Evolutionary conservation across 2,888 invertebrate species (phyloP).

Genomic region (Malthinus flaveolus): DNA sequence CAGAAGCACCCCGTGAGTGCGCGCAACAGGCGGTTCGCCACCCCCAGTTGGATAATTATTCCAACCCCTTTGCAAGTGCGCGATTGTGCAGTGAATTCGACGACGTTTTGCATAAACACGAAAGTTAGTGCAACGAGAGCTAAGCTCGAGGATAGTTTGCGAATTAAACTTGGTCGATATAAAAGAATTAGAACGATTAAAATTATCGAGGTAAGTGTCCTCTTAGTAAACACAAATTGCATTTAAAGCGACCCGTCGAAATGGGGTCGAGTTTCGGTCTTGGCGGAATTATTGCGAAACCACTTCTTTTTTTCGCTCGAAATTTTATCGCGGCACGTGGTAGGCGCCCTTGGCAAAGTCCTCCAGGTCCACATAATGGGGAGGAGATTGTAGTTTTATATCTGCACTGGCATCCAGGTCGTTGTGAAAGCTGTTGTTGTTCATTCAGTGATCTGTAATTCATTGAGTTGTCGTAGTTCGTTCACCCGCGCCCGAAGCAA

Average conservation of each 20-base stretch:
- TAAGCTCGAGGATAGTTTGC: slow-evolving; percentile 19
- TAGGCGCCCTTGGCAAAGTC: slow-evolving; percentile 34
- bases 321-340: slow-evolving; percentile 23
- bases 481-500: slow-evolving; percentile 44
- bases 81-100: slow-evolving; percentile 26
- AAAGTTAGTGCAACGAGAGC: slow-evolving; percentile 11
- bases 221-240: slow-evolving; percentile 28
- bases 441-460: slow-evolving; percentile 40
- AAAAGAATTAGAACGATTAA: slow-evolving; percentile 24
- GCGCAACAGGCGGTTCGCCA: slow-evolving; percentile 28
- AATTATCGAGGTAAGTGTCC: slow-evolving; percentile 44
- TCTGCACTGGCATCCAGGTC: slow-evolving; percentile 47
- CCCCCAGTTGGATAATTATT: slow-evolving; percentile 28
- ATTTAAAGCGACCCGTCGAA: slow-evolving; percentile 11
- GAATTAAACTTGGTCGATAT: not conserved
- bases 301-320: slow-evolving; percentile 1
- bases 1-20: slow-evolving; percentile 32
- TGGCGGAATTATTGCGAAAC: not conserved
- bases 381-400: slow-evolving; percentile 41
- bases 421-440: slow-evolving; percentile 37
- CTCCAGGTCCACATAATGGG: slow-evolving; percentile 33
- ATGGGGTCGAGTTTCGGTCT: not conserved
- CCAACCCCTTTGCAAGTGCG: slow-evolving; percentile 25
- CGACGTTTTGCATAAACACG: slow-evolving; percentile 19
- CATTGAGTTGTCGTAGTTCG: slow-evolving; percentile 44